phyloP scores from a whole-genome alignment of 2,888 invertebrate genomes.

The Heteromurus nitidus region DNA sequence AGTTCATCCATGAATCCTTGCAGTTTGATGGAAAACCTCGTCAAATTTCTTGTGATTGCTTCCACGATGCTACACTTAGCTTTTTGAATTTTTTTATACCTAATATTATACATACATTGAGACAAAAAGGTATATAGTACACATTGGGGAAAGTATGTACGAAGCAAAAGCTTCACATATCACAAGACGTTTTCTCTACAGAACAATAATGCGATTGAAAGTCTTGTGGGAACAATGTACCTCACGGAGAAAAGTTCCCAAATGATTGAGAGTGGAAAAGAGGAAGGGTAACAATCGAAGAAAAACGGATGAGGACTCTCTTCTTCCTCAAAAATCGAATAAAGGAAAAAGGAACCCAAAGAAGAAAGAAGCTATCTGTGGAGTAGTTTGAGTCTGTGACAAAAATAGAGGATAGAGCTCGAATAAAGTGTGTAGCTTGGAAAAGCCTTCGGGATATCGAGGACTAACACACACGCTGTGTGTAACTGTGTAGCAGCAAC shows the following conservation, averaged over 20 bases:
- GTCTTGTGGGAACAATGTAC: slow-evolving; percentile 46
- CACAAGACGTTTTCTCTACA: neutral
- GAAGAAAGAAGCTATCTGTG: too few relatives aligned
- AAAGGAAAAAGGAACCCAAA: slow-evolving; percentile 5
- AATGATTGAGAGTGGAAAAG: slow-evolving; percentile 45
- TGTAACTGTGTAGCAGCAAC: neutral
- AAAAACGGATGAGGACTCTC: slow-evolving; percentile 48
- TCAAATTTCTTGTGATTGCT: slow-evolving; percentile 24
- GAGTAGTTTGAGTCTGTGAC: too few relatives aligned
- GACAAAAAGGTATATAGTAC: slow-evolving; percentile 20
- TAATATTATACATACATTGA: neutral
- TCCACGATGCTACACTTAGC: neutral
- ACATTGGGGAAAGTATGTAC: too few relatives aligned
- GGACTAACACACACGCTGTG: neutral
- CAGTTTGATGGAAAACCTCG: slow-evolving; percentile 16
- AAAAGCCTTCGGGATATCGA: slow-evolving; percentile 13
- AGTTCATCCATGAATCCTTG: too few relatives aligned
- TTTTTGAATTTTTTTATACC: neutral
- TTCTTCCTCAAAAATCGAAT: slow-evolving; percentile 50
- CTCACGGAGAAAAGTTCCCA: slow-evolving; percentile 52
- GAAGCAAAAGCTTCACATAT: neutral
- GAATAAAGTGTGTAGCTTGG: too few relatives aligned
- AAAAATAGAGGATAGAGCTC: too few relatives aligned
- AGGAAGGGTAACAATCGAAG: slow-evolving; percentile 46
- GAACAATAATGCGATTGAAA: slow-evolving; percentile 12